Percentiles rank a stretch among this genome's conserved stretches.
Conservation (phyloP, 2,888 invertebrate species). For the Callyntrura guangdongensis region DNA sequence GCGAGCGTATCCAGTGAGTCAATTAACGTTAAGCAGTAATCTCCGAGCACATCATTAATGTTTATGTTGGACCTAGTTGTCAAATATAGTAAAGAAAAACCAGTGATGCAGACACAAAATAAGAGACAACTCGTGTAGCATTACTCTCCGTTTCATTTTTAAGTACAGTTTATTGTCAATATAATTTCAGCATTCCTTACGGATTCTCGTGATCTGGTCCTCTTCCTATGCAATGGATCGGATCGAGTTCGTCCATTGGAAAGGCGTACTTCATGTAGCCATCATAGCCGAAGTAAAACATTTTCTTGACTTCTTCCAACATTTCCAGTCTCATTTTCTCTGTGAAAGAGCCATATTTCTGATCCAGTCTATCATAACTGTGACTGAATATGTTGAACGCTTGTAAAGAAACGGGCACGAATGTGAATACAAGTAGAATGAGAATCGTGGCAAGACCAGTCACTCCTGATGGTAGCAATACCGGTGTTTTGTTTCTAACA, state of each 20-base stretch:
- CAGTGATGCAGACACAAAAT: background rate
- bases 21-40: constrained; percentile 88
- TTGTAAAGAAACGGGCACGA: constrained; percentile 79
- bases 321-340: constrained; percentile 86
- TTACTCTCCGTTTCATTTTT: background rate
- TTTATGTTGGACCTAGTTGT: constrained; percentile 89
- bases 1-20: constrained; percentile 89
- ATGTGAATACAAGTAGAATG: constrained; percentile 78
- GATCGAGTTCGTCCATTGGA: constrained; percentile 89
- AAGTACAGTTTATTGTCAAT: background rate
- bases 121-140: constrained; percentile 2
- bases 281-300: constrained; percentile 89
- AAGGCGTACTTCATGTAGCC: constrained; percentile 89
- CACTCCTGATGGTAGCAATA: constrained; percentile 22
- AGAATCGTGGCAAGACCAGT: constrained; percentile 69
- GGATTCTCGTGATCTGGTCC: constrained; percentile 89
- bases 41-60: constrained; percentile 89
- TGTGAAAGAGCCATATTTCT: constrained; percentile 86
- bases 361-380: constrained; percentile 85
- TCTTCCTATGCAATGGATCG: constrained; percentile 88
- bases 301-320: constrained; percentile 86
- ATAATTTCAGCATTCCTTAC: constrained; percentile 86
- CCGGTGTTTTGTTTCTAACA: background rate
- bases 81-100: background rate
- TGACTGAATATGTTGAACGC: constrained; percentile 85